Base-by-base conservation (phyloP, 2,888 invertebrate species). In the Napeogenes sylphis region DNA sequence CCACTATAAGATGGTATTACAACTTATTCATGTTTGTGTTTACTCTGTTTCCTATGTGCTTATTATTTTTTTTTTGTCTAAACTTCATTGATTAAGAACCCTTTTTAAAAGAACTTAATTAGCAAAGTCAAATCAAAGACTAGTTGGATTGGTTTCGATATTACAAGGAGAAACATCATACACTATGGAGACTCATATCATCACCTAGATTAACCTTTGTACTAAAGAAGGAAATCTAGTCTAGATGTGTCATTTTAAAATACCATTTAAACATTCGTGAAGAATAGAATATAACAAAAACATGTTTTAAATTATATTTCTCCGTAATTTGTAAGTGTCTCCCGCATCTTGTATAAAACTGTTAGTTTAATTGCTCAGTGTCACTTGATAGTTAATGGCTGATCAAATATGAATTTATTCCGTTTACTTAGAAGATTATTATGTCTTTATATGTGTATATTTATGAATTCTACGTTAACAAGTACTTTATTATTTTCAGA, bases 401-500 rank as follows among this genome's bases (percentile, higher is more conserved):
- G 51, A 51, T 51, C 51, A 51, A 30, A 51, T 51, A 51, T 51
- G 30, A 30, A 51, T 51, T 51, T 30, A 30, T 51, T 51, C 30
- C 21, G 21, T 51, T 51, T 30, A 30, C n/a, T 10, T 3, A 30
- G 8, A 10, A 51, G 10, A 30, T 51, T 30, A 21, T 10, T 10
- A 42, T 10, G 10, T 3, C 5, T 10, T 10, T 42, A 42, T 10
- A 42, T 42, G 12, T 42, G 10, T 42, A 12, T 42, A 42, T 42
- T 42, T 10, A 42, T 5, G 4, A 35, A 6, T 35, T 5, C 35
- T 35, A 42, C 10, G 12, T 10, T 42, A 30, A 21, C 10, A 5
- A 10, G 30, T 30, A 45, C 8, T 38, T 33, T 13, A 38, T 58
- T 35, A 45, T 62, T 67, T 67, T 5, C 64, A 56, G 60, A 59